phyloP scores from a whole-genome alignment of 2,113 vertebrate species.

The Xiphophorus maculatus region DNA sequence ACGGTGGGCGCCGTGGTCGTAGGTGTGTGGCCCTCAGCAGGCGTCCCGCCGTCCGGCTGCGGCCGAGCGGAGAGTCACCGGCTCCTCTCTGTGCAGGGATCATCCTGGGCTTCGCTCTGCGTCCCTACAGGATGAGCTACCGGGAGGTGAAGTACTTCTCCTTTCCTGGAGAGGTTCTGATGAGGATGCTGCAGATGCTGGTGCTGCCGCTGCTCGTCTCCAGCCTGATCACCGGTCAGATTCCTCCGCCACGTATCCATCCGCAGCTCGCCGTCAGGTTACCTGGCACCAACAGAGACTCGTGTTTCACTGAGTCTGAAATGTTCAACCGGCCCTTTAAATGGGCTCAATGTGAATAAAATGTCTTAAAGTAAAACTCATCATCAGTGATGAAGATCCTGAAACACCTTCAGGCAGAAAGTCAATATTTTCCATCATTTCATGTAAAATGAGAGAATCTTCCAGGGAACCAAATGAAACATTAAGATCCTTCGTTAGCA shows the following conservation, averaged over 20 bases:
- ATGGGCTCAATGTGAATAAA: background rate
- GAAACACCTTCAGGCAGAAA: background rate
- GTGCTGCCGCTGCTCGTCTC: constrained; percentile 92
- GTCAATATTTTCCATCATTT: background rate
- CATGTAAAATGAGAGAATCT: too few species aligned
- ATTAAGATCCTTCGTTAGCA: background rate
- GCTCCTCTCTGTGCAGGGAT: constrained; percentile 79
- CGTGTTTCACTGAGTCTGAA: background rate
- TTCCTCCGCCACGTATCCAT: too few species aligned
- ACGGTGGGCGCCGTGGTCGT: constrained; percentile 90
- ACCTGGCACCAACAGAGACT: too few species aligned
- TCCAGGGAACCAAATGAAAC: background rate
- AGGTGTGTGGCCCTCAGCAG: constrained; percentile 80
- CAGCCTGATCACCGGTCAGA: constrained; percentile 95
- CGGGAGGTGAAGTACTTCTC: constrained; percentile 96
- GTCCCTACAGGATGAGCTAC: constrained; percentile 90
- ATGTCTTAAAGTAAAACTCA: background rate
- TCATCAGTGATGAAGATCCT: background rate
- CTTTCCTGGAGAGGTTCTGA: constrained; percentile 94
- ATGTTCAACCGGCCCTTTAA: background rate
- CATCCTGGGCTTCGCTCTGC: constrained; percentile 89
- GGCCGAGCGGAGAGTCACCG: background rate
- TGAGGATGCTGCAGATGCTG: constrained; percentile 98
- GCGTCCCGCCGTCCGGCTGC: background rate
- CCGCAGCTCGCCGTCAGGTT: too few species aligned